Base-by-base conservation (phyloP, 2,797 vertebrate genomes). In the Ceyx erithaca region DNA sequence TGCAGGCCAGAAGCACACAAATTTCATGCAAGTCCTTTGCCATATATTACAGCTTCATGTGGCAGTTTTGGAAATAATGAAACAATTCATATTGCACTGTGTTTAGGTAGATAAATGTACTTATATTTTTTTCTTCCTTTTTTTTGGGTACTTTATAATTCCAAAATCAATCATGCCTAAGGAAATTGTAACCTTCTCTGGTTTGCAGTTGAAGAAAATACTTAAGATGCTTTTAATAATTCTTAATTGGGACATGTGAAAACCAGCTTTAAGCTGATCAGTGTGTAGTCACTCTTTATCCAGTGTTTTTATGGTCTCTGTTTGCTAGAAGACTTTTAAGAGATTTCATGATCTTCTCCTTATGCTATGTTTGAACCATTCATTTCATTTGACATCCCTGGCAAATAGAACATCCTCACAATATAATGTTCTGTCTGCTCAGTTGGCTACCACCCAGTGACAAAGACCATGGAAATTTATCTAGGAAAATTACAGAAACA, bases 311-410 rank as follows among this genome's bases (percentile, higher is more conserved):
- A 58, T 48, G 86, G 37, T 61, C 28, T 82, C 61, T 87, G 71
- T 89, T 93, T 94, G 90, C 64, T 77, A 25, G 75, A 85, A 91
- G 78, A 64, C 90, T 85, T 64, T 82, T 85, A 70, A 89, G 49
- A 89, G 84, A 89, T 86, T 92, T 95, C 88, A 93, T 75, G 84
- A 85, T 95, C 94, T 94, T 94, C 75, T 80, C 75, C 61, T 85
- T 58, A 31, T 31, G 81, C 52, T 51, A 85, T 80, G 71, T 90
- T 96, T 93, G 92, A 93, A 67, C 75, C 82, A 25, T 43, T 33
- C 85, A 40, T 93, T 94, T 61, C 86, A 23, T 93, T 80, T 85
- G 92, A 87, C 84, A 77, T 82, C 68, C 63, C 64, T 0, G 1
- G 58, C 58, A 90, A 93, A 85, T 2, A 77, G 64, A 89, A 67